Evolutionary conservation across 2,797 vertebrate species (phyloP).

Genomic region (Oryzias dopingdopingensis): DNA sequence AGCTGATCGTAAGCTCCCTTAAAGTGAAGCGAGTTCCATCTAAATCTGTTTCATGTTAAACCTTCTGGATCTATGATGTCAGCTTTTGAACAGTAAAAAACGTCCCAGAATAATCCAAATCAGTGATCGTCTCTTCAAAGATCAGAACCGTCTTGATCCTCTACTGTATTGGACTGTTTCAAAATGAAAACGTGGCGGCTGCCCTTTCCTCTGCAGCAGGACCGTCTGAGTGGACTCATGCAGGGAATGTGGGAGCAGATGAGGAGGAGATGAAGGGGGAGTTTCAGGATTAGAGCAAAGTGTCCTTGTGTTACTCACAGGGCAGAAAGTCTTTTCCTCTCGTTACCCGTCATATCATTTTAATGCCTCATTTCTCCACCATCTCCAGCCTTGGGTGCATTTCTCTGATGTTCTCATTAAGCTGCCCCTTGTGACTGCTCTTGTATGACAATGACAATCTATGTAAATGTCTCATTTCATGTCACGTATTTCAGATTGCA

Average conservation of each 20-base stretch:
- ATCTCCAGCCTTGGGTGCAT: slow-evolving; percentile 42
- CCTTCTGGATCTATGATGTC: too few species aligned
- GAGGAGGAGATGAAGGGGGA: slow-evolving; percentile 20
- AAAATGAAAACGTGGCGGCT: not conserved
- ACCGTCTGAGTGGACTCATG: slow-evolving; percentile 20
- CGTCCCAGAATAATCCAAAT: too few species aligned
- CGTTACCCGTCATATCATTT: slow-evolving; percentile 23
- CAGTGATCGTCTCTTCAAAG: too few species aligned
- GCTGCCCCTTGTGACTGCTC: slow-evolving; percentile 40
- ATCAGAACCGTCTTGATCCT: too few species aligned
- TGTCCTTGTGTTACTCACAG: slow-evolving; percentile 33
- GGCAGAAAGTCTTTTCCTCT: slow-evolving; percentile 23
- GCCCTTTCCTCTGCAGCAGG: slow-evolving; percentile 3
- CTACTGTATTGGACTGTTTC: not conserved
- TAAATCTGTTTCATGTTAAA: too few species aligned
- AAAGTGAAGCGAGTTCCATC: not conserved
- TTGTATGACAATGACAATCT: slow-evolving; percentile 51
- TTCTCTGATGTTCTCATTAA: slow-evolving; percentile 51
- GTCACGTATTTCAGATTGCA: slow-evolving; percentile 20
- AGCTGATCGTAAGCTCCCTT: too few species aligned
- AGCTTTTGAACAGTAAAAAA: too few species aligned
- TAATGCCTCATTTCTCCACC: slow-evolving; percentile 39
- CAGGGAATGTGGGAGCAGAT: slow-evolving; percentile 32
- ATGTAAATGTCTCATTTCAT: slow-evolving; percentile 46
- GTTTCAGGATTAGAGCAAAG: slow-evolving; percentile 44